Base-by-base conservation (phyloP, 2,888 invertebrate species). In the Calephelis perditalis region DNA sequence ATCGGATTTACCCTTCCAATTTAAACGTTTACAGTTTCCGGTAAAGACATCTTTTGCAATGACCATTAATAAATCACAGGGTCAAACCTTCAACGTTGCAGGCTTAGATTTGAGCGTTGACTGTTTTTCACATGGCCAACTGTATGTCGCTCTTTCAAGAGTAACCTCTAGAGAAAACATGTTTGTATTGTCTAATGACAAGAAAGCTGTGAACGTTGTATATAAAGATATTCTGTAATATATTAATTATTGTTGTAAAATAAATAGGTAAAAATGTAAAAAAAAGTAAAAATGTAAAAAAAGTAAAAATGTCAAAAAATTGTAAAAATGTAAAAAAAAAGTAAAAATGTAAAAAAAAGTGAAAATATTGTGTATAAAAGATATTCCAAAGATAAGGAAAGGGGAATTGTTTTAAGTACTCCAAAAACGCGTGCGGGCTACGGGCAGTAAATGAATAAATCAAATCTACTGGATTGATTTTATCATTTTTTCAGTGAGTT, bases 1-100 rank as follows among this genome's bases (percentile, higher is more conserved):
- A 61, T 63, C 63, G 57, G 65, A 69, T 67, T 69, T 66, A 63
- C 67, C 67, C 1, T 71, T 68, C 63, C 65, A 66, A 63, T 69
- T 68, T 66, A 68, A 68, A 63, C 63, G 68, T 10, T 36, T 68
- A 61, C 67, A 68, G 44, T 68, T 69, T 65, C 65, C 67, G 56
- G 64, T 66, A 61, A 64, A 62, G 63, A 61, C 45, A 63, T 63
- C 56, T 62, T 67, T 66, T 62, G 66, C 66, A 61, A 67, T 68
- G 61, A 66, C 66, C 56, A 64, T 60, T 52, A 60, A 60, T 58
- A 62, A 62, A 60, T 64, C 61, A 43, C 61, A 62, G 56, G 58
- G 64, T 63, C 63, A 64, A 66, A 60, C 61, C 10, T 64, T 63
- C 62, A 64, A 63, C 45, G 52, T 62, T 63, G 57, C 60, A 26